Base-by-base conservation (phyloP, 2,113 vertebrate species). In the Vicugna pacos region DNA sequence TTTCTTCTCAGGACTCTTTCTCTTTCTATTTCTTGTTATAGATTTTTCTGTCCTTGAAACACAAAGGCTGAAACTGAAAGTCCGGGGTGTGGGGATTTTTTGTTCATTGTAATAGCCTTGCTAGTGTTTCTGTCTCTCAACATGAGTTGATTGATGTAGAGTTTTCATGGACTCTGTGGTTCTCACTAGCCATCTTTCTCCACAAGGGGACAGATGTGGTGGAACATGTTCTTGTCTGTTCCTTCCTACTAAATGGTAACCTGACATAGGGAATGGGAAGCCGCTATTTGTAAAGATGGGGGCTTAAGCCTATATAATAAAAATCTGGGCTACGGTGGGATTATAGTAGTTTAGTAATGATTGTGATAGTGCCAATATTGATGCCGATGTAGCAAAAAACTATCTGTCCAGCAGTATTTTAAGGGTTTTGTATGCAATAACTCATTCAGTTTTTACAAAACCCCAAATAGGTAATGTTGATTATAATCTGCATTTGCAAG, bases 391-490 rank as follows among this genome's bases (percentile, higher is more conserved):
- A 77, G 83, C 72, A 58, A 65, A 85, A 85, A 75, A 69, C 24
- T 9, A 2, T 13, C 32, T 58, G 38, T 67, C 12, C 56, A 58
- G 24, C 5, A 12, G 20, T 38, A 1, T 24, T 82, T 95, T 46
- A 77, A 77, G 77, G 26, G 14, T 73, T 95, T 93, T 83, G 80
- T 89, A 56, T 54, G 19, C 46, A 72, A 87, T 70, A 35, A 56
- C 24, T 50, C 19, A 3, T 75, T 89, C 11, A 38, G 1, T 79
- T 82, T 89, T 86, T 73, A 67, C 4, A 64, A 76, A 82, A 30
- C n/a, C 30, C 30, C 46, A 9, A 14, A 26, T 13, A 77, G 46
- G 28, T n/a, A 92, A 48, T 69, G 0, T 81, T 87, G 80, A 80
- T 62, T 65, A 56, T 91, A 79, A 65, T n/a, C 9, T 15, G 4